Evolutionary conservation across 2,888 invertebrate species (phyloP), one percentile per base, ranked within the genome.

Genomic region (Eurytoma adleriae): DNA sequence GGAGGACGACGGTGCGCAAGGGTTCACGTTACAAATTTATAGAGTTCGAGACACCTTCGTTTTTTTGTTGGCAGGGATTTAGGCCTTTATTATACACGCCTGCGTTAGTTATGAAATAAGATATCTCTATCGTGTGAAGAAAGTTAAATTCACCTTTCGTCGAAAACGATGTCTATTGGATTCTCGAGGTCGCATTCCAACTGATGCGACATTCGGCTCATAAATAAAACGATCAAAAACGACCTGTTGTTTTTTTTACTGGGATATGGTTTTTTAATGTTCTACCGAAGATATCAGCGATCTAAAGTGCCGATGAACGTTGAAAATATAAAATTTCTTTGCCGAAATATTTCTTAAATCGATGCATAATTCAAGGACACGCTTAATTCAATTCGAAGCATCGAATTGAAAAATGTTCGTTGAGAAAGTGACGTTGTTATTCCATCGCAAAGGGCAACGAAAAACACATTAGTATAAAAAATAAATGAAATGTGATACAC

Each of bases 401-500:
- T 40, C 40, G 40, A 40, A 40, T 40, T 40, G 10, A 40, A 40
- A 40, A 40, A 40, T 40, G 4, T 40, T 69, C 52, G 56, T 56
- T 52, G 27, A 7, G 56, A 24, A 71, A 69, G 56, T 59, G 61
- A 72, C 72, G 67, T 78, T 52, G 10, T 52, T 48, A 12, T 7
- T 18, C 69, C 24, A n/a, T n/a, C 18, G 57, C 14, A 16, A 16
- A 27, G 69, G 30, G 14, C 59, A 75, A 30, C 50, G 72, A 18
- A 77, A 61, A 81, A 67, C 52, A 64, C 56, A 78, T 81, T 81
- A 75, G 75, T 70, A 75, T 78, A 16, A 59, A 61, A 75, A 81
- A 71, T 66, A 74, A 78, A 81, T 73, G 74, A 54, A 66, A 78
- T 70, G 62, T 64, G 64, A 61, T 40, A 70, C 52, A 57, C 20